Conservation (phyloP, 2,113 vertebrate genomes). For the Elachura formosa region DNA sequence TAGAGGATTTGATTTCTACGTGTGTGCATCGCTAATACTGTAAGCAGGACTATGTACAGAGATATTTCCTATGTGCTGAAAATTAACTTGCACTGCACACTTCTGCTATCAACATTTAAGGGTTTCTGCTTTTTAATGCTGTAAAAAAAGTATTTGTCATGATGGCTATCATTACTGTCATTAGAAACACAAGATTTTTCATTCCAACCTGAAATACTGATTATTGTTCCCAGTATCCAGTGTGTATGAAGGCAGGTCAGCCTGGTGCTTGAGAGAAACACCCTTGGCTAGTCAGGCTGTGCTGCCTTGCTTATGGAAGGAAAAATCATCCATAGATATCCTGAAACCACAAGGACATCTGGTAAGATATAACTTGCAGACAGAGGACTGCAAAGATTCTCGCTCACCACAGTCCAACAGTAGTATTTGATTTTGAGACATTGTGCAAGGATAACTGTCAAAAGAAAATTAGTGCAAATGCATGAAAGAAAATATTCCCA, state of each 20-base stretch:
- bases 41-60: background rate
- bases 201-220: background rate
- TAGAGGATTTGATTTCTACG: background rate
- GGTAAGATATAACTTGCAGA: background rate
- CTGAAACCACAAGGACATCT: background rate
- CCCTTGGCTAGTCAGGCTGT: background rate
- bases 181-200: background rate
- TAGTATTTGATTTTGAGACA: background rate
- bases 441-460: background rate
- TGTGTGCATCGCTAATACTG: background rate
- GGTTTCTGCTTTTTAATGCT: background rate
- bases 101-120: background rate
- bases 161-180: background rate
- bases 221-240: background rate
- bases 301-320: background rate
- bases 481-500: background rate
- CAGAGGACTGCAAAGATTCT: background rate
- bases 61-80: background rate
- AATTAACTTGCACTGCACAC: background rate
- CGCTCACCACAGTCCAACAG: background rate
- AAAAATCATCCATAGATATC: background rate
- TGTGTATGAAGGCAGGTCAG: rapidly evolving
- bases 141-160: background rate
- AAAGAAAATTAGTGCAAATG: background rate
- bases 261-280: background rate